Conservation (phyloP, 1,140 invertebrate species). For the Pseudobourletiella spinata region DNA sequence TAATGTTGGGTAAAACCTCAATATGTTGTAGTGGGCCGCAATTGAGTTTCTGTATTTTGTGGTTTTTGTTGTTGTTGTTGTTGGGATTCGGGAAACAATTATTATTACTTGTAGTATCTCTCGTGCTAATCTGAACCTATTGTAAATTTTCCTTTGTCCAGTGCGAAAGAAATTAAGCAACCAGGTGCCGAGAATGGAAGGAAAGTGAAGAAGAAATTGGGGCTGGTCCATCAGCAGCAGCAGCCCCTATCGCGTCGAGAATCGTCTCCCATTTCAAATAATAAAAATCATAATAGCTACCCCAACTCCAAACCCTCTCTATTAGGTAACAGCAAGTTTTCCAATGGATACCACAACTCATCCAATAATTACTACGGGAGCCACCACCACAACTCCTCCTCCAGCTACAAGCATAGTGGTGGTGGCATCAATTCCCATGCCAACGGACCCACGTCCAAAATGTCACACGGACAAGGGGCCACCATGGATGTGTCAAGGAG, state of each 20-base stretch:
- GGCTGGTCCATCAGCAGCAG: slow-evolving; percentile 35
- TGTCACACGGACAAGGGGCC: background rate
- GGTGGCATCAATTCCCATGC: background rate
- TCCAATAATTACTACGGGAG: slow-evolving; percentile 41
- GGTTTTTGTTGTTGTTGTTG: background rate
- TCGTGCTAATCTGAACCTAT: too few species aligned
- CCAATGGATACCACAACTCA: slow-evolving; percentile 40
- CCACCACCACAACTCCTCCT: slow-evolving; percentile 39
- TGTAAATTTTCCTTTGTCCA: too few species aligned
- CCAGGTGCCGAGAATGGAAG: slow-evolving; percentile 76
- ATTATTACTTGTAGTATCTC: too few species aligned
- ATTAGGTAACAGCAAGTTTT: slow-evolving; percentile 20
- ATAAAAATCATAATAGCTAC: too few species aligned
- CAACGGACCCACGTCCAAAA: background rate
- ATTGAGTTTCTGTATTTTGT: background rate
- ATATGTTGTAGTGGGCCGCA: too few species aligned
- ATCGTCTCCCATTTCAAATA: slow-evolving; percentile 34
- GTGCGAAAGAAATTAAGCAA: slow-evolving; percentile 81
- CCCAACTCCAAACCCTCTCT: slow-evolving; percentile 20
- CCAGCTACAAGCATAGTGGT: slow-evolving; percentile 6
- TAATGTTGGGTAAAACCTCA: background rate
- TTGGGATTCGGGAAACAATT: too few species aligned
- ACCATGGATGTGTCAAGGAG: slow-evolving; percentile 22
- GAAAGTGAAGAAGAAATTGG: slow-evolving; percentile 60
- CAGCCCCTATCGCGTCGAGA: slow-evolving; percentile 37